Evolutionary conservation across 2,888 invertebrate species (phyloP), one percentile per base, ranked within the genome.

Genomic region (Brachyopa scutellaris): DNA sequence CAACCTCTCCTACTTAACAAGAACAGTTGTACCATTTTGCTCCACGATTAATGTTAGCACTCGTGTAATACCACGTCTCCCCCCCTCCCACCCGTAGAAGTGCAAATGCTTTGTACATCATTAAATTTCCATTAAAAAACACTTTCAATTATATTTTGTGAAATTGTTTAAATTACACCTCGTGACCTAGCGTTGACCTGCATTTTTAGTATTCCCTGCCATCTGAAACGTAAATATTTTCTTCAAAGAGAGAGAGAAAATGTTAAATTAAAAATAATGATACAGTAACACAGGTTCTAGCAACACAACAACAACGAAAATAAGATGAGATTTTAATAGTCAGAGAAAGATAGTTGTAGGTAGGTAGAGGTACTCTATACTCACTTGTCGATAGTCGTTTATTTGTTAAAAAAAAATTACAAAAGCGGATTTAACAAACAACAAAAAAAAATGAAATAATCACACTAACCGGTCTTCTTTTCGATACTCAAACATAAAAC

Each of bases 301-400:
- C 42, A 61, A 13, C 17, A 15, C 21, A 21, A 47, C n/a, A n/a
- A n/a, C n/a, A n/a, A n/a, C n/a, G n/a, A n/a, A n/a, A n/a, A n/a
- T n/a, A n/a, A 73, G 67, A 79, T 79, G 67, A 49, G 67, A 47
- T 67, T 79, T 79, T 79, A 79, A 79, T 79, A 67, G 59, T 13
- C 36, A 29, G 15, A 8, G 49, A 11, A 11, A 36, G 49, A 26
- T 36, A n/a, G 13, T 38, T 38, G n/a, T n/a, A n/a, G n/a, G n/a
- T n/a, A n/a, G n/a, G n/a, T n/a, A n/a, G n/a, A n/a, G n/a, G n/a
- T n/a, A n/a, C n/a, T n/a, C n/a, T n/a, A n/a, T n/a, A n/a, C n/a
- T n/a, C 26, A 17, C 13, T 29, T 1, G 13, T 21, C 8, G 40
- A n/a, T n/a, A n/a, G n/a, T n/a, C n/a, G n/a, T n/a, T n/a, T n/a